Base-by-base conservation (phyloP, 2,113 vertebrate genomes). In the Todiramphus chloris region DNA sequence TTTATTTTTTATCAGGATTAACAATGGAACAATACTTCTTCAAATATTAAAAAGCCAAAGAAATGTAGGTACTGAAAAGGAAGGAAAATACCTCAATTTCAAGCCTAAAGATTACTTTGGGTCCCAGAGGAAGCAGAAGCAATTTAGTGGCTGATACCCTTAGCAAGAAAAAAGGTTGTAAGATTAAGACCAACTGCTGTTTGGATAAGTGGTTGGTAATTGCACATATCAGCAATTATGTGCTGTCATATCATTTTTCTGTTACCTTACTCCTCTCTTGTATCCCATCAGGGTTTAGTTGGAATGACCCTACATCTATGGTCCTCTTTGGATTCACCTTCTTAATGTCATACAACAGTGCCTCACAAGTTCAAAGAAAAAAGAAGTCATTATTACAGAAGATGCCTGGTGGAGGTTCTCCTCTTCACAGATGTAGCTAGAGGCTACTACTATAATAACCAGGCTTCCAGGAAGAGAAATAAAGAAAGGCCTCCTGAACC, bases 181-280 rank as follows among this genome's bases (percentile, higher is more conserved):
- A 98, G 98, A 98, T 98, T 98, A 98, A 98, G 98, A 98, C 98
- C 98, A 98, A 98, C 98, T 95, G 98, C 98, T 98, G 98, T 98
- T 98, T 98, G 98, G 98, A 97, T 98, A 98, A 98, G 98, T 98
- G 98, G 98, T 87, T 98, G 96, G 97, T 98, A 98, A 98, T 98
- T 98, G 98, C 98, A 98, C 97, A 96, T 89, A 97, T 98, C 97
- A 97, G 97, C 98, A 98, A 98, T 98, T 98, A 98, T 93, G 96
- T 95, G 94, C 96, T 77, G 95, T 89, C 97, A 94, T 97, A 95
- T 95, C 56, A 97, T 98, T 95, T 98, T 97, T 90, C 96, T 87
- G 89, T 84, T 98, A 99, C 99, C 99, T 99, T 99, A 96, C 98
- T 99, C 97, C 98, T 98, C 89, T 97, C 97, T 93, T 98, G 98